Evolutionary conservation across 2,888 invertebrate genomes (phyloP), one percentile per base, ranked within the genome.

Genomic region (Heterodera filipjevi): DNA sequence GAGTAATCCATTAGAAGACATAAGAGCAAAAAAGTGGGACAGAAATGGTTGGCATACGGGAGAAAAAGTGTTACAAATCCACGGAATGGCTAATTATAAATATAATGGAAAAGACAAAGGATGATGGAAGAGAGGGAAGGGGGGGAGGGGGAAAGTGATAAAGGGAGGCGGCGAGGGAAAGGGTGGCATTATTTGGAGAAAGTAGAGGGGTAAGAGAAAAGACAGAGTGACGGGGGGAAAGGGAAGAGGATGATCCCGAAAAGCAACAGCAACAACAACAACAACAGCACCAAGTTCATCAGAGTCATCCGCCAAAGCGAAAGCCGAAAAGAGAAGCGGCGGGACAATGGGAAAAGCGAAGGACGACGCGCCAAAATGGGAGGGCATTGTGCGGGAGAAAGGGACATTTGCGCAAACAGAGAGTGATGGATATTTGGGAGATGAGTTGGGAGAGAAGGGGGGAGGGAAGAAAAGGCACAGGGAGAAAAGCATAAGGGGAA

Each of bases 321-420:
- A 59, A 30, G 59, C 59, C 59, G 22, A 59, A 59, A 59, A 59
- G 59, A 30, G 59, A n/a, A n/a, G 22, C 59, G 22, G 59, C 59
- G 59, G 59, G 59, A 59, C 59, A 59, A 59, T 59, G 27, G 59
- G 12, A 59, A 27, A 59, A 59, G 59, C n/a, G 6, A 59, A 59
- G 59, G 59, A 59, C 22, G 59, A 59, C 22, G 27, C 10, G 59
- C 59, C 59, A 59, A 59, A 59, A 59, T n/a, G 59, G 59, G 59
- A 59, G 59, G 59, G 59, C 22, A 59, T 59, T 59, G 59, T 59
- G 59, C 59, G 27, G n/a, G 59, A 27, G 59, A 27, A 22, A 27
- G 59, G 59, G 59, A 27, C 59, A 59, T 59, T 59, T 59, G 59
- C 59, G 59, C 59, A 59, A 59, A 59, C 22, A 59, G 27, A 59